phyloP scores from a whole-genome alignment of 2,888 invertebrate species.

The Balanococcus diminutus region DNA sequence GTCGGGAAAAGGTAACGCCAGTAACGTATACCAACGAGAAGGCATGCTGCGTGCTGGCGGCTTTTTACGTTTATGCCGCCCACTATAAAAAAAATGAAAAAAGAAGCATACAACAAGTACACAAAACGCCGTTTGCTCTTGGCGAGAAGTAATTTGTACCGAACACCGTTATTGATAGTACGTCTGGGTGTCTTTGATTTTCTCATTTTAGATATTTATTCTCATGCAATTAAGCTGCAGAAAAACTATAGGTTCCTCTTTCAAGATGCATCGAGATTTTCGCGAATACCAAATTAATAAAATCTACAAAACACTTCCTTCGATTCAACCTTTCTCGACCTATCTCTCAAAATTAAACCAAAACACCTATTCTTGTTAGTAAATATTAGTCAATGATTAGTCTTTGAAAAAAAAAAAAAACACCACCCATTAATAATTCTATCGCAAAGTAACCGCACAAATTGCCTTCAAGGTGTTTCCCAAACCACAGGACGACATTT shows the following conservation, averaged over 20 bases:
- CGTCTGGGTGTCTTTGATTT: too few species aligned
- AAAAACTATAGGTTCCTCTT: too few species aligned
- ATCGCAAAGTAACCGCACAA: neutral
- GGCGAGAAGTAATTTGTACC: constrained; percentile 30
- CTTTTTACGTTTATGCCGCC: constrained; percentile 61
- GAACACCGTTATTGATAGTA: constrained; percentile 27
- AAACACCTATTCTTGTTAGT: neutral
- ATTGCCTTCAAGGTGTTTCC: neutral
- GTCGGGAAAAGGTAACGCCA: constrained; percentile 91
- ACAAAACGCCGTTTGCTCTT: constrained; percentile 32
- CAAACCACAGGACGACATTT: neutral
- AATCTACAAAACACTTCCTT: neutral
- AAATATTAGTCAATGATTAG: neutral
- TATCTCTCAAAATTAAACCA: neutral
- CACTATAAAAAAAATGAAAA: constrained; percentile 60
- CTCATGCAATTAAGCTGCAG: constrained; percentile 27
- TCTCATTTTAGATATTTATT: constrained; percentile 44
- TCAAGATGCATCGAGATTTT: too few species aligned
- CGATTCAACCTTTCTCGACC: neutral
- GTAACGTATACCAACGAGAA: constrained; percentile 85
- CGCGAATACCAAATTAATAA: too few species aligned
- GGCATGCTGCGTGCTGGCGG: constrained; percentile 67
- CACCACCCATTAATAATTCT: neutral
- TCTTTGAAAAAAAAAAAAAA: neutral
- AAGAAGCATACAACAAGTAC: constrained; percentile 37